Evolutionary conservation across 1,140 invertebrate genomes (phyloP), one percentile per base, ranked within the genome.

Genomic region (Leptopilina clavipes): DNA sequence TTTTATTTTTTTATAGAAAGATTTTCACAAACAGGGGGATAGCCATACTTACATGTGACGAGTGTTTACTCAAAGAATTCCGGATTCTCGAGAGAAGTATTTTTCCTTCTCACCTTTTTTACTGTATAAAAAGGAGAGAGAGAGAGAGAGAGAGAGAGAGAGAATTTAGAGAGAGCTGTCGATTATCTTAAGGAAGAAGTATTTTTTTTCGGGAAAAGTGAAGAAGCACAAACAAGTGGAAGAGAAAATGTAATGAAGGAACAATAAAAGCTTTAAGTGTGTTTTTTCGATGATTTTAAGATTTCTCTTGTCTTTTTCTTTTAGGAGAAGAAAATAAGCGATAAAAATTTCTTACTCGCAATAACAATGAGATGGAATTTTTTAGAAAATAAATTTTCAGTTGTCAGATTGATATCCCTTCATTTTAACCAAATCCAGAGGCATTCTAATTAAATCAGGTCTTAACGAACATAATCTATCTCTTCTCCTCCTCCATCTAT

Each of bases 361-460:
- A n/a, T n/a, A n/a, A n/a, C n/a, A n/a, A n/a, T n/a, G n/a, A n/a
- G n/a, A n/a, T n/a, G n/a, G n/a, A n/a, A n/a, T n/a, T n/a, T n/a
- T n/a, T n/a, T n/a, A n/a, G n/a, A n/a, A n/a, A n/a, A n/a, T n/a
- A n/a, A n/a, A n/a, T n/a, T n/a, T n/a, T n/a, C n/a, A n/a, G n/a
- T n/a, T n/a, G n/a, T n/a, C n/a, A n/a, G n/a, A n/a, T n/a, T n/a
- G n/a, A n/a, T n/a, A n/a, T n/a, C n/a, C n/a, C n/a, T n/a, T n/a
- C n/a, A n/a, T n/a, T n/a, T n/a, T n/a, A n/a, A n/a, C n/a, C n/a
- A n/a, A n/a, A n/a, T n/a, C n/a, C n/a, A n/a, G n/a, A n/a, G n/a
- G n/a, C n/a, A n/a, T n/a, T 25, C 12, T 65, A 65, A 65, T 65
- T 65, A 65, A 65, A 65, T 65, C 11, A 40, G 11, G 56, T 65